Evolutionary conservation across 2,113 vertebrate genomes (phyloP).

Genomic region (Willisornis vidua): DNA sequence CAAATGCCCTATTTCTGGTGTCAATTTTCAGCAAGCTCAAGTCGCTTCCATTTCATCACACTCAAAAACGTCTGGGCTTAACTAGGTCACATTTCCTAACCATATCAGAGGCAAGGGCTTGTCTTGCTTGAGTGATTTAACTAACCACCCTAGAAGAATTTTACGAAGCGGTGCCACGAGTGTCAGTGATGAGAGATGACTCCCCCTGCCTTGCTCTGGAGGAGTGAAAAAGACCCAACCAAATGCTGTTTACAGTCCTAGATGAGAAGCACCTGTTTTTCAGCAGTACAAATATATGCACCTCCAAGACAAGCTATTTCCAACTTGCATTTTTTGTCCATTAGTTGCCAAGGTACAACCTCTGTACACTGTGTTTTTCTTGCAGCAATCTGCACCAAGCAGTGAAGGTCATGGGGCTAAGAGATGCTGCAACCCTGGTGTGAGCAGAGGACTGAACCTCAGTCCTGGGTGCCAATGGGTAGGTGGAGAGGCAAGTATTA

Average conservation of each 20-base stretch:
- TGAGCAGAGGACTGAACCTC: not conserved
- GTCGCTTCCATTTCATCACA: slow-evolving; percentile 70
- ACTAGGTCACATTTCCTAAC: slow-evolving; percentile 79
- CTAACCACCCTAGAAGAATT: slow-evolving; percentile 64
- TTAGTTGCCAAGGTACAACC: not conserved
- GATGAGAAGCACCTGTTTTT: not conserved
- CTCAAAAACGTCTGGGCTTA: slow-evolving; percentile 66
- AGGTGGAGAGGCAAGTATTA: not conserved
- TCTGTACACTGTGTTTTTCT: rapidly evolving
- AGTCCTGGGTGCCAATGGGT: not conserved
- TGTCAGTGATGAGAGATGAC: not conserved
- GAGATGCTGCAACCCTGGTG: not conserved
- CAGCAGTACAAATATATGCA: rapidly evolving
- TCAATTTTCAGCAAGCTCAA: slow-evolving; percentile 71
- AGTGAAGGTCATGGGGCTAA: not conserved
- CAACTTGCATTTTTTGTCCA: not conserved
- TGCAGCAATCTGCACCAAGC: not conserved
- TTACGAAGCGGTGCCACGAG: not conserved
- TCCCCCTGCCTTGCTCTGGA: not conserved
- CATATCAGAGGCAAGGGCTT: slow-evolving; percentile 55
- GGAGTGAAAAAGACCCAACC: not conserved
- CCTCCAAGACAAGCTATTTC: not conserved
- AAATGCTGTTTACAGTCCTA: not conserved
- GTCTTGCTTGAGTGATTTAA: slow-evolving; percentile 66
- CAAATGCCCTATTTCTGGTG: slow-evolving; percentile 69